Percentiles rank a stretch among this genome's conserved stretches.
Conservation (phyloP, 2,113 vertebrate species). For the Climacteris rufus region DNA sequence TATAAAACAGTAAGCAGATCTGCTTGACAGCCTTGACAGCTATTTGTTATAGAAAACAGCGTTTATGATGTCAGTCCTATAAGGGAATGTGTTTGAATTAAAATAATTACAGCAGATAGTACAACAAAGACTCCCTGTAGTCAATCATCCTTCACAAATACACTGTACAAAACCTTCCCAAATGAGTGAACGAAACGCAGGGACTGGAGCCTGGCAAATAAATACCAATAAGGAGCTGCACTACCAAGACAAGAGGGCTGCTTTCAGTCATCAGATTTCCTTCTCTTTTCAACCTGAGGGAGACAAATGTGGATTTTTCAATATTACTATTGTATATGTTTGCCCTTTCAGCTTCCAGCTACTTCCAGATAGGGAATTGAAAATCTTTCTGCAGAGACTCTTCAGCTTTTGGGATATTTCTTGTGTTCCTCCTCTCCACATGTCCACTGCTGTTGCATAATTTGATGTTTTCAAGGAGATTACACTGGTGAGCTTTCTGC, state of each 20-base stretch:
- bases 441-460: not conserved
- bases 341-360: not conserved
- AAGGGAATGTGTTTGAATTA: conserved; percentile 71
- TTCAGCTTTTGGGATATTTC: not conserved
- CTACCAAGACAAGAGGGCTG: not conserved
- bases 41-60: conserved; percentile 75
- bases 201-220: not conserved
- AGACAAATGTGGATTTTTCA: not conserved
- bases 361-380: not conserved
- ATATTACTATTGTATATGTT: not conserved
- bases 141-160: conserved; percentile 68
- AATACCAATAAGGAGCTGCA: not conserved
- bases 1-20: conserved; percentile 75
- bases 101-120: conserved; percentile 74
- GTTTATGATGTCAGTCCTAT: conserved; percentile 72
- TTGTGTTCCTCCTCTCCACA: fast-evolving
- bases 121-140: conserved; percentile 68
- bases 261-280: not conserved
- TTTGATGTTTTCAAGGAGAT: not conserved
- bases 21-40: conserved; percentile 75
- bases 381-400: not conserved
- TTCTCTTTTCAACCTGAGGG: not conserved
- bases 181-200: not conserved
- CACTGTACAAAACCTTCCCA: conserved; percentile 9
- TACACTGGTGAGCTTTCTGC: not conserved